These are phyloP conservation scores for Odobenus rosmarus DNA, from an alignment of 2,113 vertebrate genomes.

Conservation along the genomic window DNA sequence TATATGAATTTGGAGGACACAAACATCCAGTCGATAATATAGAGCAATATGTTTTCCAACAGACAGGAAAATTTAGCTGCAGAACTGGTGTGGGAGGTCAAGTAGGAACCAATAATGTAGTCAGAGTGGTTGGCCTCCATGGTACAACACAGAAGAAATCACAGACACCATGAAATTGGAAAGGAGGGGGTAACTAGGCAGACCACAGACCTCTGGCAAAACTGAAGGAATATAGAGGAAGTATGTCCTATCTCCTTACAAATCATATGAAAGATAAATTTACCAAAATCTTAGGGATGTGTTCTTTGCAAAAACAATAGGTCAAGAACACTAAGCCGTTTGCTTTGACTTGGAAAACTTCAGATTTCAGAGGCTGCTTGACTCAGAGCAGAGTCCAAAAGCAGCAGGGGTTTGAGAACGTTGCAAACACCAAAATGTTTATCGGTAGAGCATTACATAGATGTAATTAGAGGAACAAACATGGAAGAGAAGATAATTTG, in stretches of 20 bases:
- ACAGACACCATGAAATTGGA: fast-evolving
- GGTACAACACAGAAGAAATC: fast-evolving
- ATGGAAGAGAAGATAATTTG: not conserved
- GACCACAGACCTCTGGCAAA: not conserved
- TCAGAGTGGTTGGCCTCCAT: not conserved
- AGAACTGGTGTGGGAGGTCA: not conserved
- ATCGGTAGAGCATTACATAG: fast-evolving
- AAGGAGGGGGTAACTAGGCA: not conserved
- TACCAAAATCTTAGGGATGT: not conserved
- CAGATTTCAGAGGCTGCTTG: not conserved
- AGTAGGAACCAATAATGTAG: not conserved
- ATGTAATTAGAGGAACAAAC: too few species aligned
- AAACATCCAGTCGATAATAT: fast-evolving
- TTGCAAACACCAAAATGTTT: too few species aligned
- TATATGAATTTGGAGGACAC: not conserved
- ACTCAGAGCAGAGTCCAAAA: not conserved
- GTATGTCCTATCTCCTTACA: not conserved
- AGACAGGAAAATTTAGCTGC: fast-evolving
- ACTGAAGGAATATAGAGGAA: too few species aligned
- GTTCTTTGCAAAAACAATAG: not conserved
- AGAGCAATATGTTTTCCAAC: not conserved
- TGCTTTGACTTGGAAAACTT: not conserved
- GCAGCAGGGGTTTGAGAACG: not conserved
- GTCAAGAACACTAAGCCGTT: not conserved
- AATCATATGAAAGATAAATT: not conserved